These are phyloP conservation scores for Hepsetus odoe DNA, from an alignment of 2,113 vertebrate genomes.

Conservation along the genomic window DNA sequence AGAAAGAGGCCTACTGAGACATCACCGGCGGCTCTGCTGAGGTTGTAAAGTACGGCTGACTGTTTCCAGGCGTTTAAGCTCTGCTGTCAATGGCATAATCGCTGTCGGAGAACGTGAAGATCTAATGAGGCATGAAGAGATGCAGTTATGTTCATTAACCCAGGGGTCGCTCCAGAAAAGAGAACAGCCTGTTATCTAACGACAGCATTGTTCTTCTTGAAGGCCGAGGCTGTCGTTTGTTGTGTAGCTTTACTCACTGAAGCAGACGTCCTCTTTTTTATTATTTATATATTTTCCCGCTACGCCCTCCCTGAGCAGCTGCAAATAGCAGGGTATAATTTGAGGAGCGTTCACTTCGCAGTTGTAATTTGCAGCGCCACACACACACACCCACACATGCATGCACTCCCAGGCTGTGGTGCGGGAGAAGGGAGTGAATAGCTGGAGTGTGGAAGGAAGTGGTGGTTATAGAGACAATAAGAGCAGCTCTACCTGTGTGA, in stretches of 20 bases:
- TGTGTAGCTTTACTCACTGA: slow-evolving; percentile 42
- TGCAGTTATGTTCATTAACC: slow-evolving; percentile 59
- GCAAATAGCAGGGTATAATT: slow-evolving; percentile 41
- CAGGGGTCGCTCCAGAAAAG: slow-evolving; percentile 50
- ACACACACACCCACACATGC: not conserved
- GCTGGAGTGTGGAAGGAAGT: not conserved
- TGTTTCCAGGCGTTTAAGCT: not conserved
- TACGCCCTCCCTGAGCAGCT: slow-evolving; percentile 22
- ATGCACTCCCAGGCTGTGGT: slow-evolving; percentile 9
- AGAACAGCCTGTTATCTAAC: slow-evolving; percentile 53
- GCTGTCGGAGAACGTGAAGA: slow-evolving; percentile 46
- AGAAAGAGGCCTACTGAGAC: not conserved
- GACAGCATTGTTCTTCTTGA: slow-evolving; percentile 44
- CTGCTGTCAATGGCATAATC: slow-evolving; percentile 26
- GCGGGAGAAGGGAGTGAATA: not conserved
- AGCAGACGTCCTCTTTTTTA: not conserved
- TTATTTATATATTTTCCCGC: not conserved
- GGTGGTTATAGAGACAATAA: not conserved
- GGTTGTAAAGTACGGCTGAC: not conserved
- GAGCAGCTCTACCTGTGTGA: slow-evolving; percentile 30
- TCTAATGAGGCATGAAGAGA: slow-evolving; percentile 54
- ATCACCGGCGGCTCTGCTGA: not conserved
- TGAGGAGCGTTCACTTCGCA: slow-evolving; percentile 4
- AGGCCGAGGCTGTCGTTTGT: slow-evolving; percentile 39
- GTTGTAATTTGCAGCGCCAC: slow-evolving; percentile 35